Base-by-base conservation (phyloP, 2,888 invertebrate species). In the Tenthredo livida region DNA sequence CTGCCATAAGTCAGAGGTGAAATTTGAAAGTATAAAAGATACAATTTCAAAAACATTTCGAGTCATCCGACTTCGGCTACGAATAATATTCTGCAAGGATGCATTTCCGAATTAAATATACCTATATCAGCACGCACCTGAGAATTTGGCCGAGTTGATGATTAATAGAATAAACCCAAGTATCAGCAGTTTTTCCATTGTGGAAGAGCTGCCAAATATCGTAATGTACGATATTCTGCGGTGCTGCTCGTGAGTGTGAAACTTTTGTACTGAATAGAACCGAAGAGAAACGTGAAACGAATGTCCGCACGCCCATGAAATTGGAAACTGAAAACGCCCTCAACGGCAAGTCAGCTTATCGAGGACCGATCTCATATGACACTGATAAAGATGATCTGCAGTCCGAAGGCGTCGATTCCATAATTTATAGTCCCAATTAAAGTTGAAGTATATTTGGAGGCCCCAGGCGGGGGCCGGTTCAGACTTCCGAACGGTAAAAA, bases 241-340 rank as follows among this genome's bases (percentile, higher is more conserved):
- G 40, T n/a, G 37, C 58, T 21, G 50, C n/a, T n/a, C 21, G 7
- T 9, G 40, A 80, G 40, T 37, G 15, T 29, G n/a, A 40, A 21
- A 21, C 61, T 10, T 40, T n/a, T 40, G 15, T 61, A 37, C 37
- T 40, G n/a, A 37, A 80, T 40, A 40, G 40, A 77, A 12, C 61
- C n/a, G 21, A 6, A 37, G n/a, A 50, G 9, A 61, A 17, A 10
- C 12, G 58, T 37, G 37, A 17, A 61, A 75, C 21, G 15, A 33
- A 29, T 54, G 6, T 17, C 50, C 9, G 29, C 29, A 54, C 40
- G 37, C 58, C 80, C 58, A 61, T 61, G 40, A 80, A 80, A 80
- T 61, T 40, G 0, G 80, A 80, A 17, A 33, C 80, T 61, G 61
- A 10, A 80, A 61, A 80, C 80, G 80, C 80, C 80, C 61, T 61